A percentile compares a stretch with the other conserved stretches of the same genome.
Evolutionary conservation across 2,113 vertebrate genomes (phyloP).

Genomic region (Corythoichthys intestinalis): DNA sequence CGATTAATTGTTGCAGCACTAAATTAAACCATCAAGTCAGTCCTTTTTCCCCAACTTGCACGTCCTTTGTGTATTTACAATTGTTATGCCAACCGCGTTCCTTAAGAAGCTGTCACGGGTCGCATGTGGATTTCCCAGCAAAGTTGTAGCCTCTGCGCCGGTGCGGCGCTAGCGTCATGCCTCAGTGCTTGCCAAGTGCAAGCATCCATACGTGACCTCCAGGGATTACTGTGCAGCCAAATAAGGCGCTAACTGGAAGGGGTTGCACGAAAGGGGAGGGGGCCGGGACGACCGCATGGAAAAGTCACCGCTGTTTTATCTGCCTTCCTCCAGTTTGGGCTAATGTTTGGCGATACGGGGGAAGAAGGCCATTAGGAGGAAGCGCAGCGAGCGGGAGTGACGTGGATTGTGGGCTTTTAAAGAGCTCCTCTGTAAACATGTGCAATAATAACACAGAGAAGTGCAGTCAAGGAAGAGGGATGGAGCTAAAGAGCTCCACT

Average conservation of each 20-base stretch:
- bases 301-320: slow-evolving; percentile 56
- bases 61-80: neutral
- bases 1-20: no score
- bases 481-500: slow-evolving; percentile 22
- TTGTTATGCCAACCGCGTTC: neutral
- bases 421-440: slow-evolving; percentile 60
- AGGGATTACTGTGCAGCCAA: slow-evolving; percentile 79
- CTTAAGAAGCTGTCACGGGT: neutral
- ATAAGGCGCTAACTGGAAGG: slow-evolving; percentile 81
- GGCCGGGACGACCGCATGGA: neutral
- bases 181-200: slow-evolving; percentile 59
- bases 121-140: neutral
- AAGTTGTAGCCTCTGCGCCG: slow-evolving; percentile 37
- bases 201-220: slow-evolving; percentile 75
- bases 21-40: neutral
- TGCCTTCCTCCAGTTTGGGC: slow-evolving; percentile 49
- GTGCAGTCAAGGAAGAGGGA: slow-evolving; percentile 9
- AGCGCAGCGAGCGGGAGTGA: slow-evolving; percentile 63
- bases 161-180: slow-evolving; percentile 12
- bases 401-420: slow-evolving; percentile 53
- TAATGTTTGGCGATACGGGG: slow-evolving; percentile 55
- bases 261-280: slow-evolving; percentile 7
- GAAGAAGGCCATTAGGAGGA: slow-evolving; percentile 62
- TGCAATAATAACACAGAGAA: slow-evolving; percentile 44
- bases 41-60: neutral